phyloP scores from a whole-genome alignment of 1,140 invertebrate genomes.

The Galleria mellonella region DNA sequence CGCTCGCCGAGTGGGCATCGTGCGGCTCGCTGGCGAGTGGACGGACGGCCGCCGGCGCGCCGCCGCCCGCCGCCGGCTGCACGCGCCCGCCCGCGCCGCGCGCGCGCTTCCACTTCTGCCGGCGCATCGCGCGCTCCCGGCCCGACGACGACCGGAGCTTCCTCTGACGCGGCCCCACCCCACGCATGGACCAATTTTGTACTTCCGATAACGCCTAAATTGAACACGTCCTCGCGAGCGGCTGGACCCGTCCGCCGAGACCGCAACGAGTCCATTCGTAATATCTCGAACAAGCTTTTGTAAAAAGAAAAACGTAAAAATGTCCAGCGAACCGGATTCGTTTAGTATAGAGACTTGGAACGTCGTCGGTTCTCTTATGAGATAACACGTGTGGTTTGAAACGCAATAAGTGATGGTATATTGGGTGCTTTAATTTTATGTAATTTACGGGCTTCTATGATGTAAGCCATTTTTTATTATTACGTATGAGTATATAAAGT shows the following conservation, averaged over 20 bases:
- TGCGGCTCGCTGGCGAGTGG: slow-evolving; percentile 52
- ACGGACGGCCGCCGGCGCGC: slow-evolving; percentile 14
- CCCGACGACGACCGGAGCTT: slow-evolving; percentile 53
- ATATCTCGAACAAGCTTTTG: slow-evolving; percentile 21
- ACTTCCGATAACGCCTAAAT: slow-evolving; percentile 48
- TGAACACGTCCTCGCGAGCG: slow-evolving; percentile 40
- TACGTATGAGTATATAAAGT: slow-evolving; percentile 37
- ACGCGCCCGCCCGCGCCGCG: slow-evolving; percentile 29
- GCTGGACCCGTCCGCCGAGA: slow-evolving; percentile 31
- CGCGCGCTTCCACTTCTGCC: slow-evolving; percentile 62
- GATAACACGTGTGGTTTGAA: slow-evolving; percentile 29
- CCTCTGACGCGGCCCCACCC: slow-evolving; percentile 49
- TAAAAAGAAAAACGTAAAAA: slow-evolving; percentile 26
- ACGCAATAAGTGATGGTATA: slow-evolving; percentile 45
- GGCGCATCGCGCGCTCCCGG: slow-evolving; percentile 42
- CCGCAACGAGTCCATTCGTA: slow-evolving; percentile 43
- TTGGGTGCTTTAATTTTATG: slow-evolving; percentile 64
- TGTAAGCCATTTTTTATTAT: slow-evolving; percentile 35
- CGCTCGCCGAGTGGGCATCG: slow-evolving; percentile 61
- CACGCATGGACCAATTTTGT: slow-evolving; percentile 65
- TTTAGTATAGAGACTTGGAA: slow-evolving; percentile 18
- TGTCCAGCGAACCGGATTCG: slow-evolving; percentile 19
- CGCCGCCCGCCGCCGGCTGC: slow-evolving; percentile 12
- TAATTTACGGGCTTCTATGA: slow-evolving; percentile 43
- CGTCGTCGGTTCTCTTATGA: slow-evolving; percentile 26